These are phyloP conservation scores for Drosophila equinoxialis DNA, from an alignment of 1,140 invertebrate genomes.

Conservation along the genomic window DNA sequence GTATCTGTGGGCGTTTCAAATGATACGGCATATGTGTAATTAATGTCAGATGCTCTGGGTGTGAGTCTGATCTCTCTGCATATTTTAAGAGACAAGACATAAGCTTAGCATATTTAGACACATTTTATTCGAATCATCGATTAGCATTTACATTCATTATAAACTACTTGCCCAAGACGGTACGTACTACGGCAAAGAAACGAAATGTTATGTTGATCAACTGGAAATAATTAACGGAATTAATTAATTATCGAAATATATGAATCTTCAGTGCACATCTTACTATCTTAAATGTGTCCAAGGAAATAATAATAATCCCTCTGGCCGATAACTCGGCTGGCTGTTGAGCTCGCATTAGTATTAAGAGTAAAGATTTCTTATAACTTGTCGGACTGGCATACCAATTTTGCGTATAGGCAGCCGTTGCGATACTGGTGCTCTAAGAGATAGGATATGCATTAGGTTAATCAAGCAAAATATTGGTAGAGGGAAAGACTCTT, in stretches of 20 bases:
- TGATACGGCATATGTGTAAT: constrained; percentile 52
- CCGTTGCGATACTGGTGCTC: constrained; percentile 40
- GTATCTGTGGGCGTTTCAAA: constrained; percentile 49
- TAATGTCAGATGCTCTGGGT: constrained; percentile 47
- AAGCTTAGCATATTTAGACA: neutral
- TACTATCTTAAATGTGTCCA: constrained; percentile 57
- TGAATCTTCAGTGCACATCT: neutral
- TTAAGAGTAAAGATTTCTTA: constrained; percentile 36
- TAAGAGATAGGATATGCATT: neutral
- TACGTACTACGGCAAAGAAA: constrained; percentile 38
- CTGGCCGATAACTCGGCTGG: constrained; percentile 43
- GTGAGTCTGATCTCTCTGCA: constrained; percentile 25
- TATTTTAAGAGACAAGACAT: constrained; percentile 30
- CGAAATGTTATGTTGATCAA: constrained; percentile 55
- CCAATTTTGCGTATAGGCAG: constrained; percentile 55
- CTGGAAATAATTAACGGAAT: constrained; percentile 11
- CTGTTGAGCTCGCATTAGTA: constrained; percentile 48
- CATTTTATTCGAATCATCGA: neutral
- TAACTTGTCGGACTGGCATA: constrained; percentile 44
- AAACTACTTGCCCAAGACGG: neutral
- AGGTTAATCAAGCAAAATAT: too few relatives aligned
- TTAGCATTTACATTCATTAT: neutral
- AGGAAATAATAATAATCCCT: constrained; percentile 43
- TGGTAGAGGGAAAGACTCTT: too few relatives aligned
- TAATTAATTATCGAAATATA: too few relatives aligned